These are phyloP conservation scores for Choloepus didactylus DNA, from an alignment of 2,797 vertebrate genomes.

Conservation along the genomic window DNA sequence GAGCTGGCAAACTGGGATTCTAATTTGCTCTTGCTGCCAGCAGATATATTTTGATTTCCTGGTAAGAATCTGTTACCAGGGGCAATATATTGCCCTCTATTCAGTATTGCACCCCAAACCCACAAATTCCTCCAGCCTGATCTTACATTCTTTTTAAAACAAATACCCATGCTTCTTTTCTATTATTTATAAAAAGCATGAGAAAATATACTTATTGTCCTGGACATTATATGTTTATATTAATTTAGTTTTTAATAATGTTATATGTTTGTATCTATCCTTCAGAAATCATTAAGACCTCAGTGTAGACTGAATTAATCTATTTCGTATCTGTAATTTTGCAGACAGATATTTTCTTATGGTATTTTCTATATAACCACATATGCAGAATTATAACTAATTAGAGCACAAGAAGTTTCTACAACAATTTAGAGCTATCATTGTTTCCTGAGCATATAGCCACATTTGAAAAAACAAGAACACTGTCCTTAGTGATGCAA, in stretches of 20 bases:
- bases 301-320: constrained; percentile 86
- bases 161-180: constrained; percentile 56
- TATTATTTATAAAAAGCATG: constrained; percentile 86
- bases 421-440: constrained; percentile 73
- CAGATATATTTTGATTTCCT: constrained; percentile 76
- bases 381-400: constrained; percentile 80
- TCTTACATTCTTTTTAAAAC: constrained; percentile 72
- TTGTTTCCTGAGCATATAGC: constrained; percentile 73
- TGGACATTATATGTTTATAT: constrained; percentile 80
- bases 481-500: constrained; percentile 70
- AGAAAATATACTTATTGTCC: constrained; percentile 84
- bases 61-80: constrained; percentile 73
- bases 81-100: constrained; percentile 70
- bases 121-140: constrained; percentile 61
- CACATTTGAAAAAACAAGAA: constrained; percentile 68
- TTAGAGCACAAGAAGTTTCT: constrained; percentile 84
- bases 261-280: constrained; percentile 85
- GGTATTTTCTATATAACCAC: constrained; percentile 86
- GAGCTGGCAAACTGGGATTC: constrained; percentile 84
- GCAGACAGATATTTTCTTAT: constrained; percentile 89
- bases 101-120: constrained; percentile 75
- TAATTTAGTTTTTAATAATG: constrained; percentile 82
- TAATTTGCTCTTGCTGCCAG: constrained; percentile 81
- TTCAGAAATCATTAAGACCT: constrained; percentile 84
- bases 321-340: constrained; percentile 88